Evolutionary conservation across 2,888 invertebrate species (phyloP), one percentile per base, ranked within the genome.

Genomic region (Eumacrocentrus americanus): DNA sequence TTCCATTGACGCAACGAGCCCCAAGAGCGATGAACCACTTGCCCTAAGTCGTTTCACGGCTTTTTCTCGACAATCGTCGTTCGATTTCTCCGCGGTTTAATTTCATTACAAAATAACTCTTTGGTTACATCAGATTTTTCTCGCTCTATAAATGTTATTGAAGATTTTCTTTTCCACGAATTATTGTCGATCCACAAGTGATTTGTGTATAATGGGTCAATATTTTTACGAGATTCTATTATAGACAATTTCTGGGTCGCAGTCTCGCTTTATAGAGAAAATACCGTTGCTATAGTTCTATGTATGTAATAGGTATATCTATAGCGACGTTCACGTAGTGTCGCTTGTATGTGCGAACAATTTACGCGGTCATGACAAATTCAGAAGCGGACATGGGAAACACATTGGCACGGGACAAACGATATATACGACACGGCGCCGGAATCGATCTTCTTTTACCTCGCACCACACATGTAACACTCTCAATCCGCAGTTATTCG

Each of bases 381-480:
- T 44, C 54, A 54, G 44, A 34, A 42, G 44, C 22, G 34, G 34
- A 44, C 44, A 44, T 18, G 34, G 20, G 44, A 54, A 42, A 35
- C 34, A 44, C 54, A 44, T 44, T 44, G 44, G 42, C 54, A 4
- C 29, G 54, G 22, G 44, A 54, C 54, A 54, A 44, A 44, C 34
- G 54, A 44, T 54, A 34, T 46, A 46, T 46, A n/a, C 22, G 14
- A n/a, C 42, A 18, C 34, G 54, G 54, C 54, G 54, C 54, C 54
- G 54, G 44, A 54, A 54, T 54, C 25, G 54, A 54, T 54, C 54
- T 54, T 54, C 54, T 44, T 29, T 29, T 54, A 29, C 44, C 29
- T 44, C 42, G 29, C 44, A 34, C 25, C 7, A 14, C 11, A 54
- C 44, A 42, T 44, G 44, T 29, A 42, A 54, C 44, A 29, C 9